Conservation (phyloP, 2,113 vertebrate genomes). For the Tauraco erythrolophus region DNA sequence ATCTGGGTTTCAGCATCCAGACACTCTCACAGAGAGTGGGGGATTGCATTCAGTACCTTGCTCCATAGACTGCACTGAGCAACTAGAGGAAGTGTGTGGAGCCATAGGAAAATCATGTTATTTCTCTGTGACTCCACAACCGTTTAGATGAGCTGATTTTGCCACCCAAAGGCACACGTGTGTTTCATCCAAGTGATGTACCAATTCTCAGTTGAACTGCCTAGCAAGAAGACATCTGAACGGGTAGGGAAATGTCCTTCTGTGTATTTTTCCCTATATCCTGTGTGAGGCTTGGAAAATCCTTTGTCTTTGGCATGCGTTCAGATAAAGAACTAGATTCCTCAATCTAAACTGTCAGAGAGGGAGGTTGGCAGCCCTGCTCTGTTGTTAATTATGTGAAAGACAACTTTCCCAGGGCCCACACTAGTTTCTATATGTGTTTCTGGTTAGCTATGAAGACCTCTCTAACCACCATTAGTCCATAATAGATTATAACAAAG, state of each 20-base stretch:
- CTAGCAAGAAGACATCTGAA: background rate
- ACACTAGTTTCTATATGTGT: background rate
- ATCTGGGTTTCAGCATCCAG: background rate
- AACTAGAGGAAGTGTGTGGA: background rate
- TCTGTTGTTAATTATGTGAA: background rate
- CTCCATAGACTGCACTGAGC: background rate
- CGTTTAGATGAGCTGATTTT: background rate
- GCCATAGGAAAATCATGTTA: background rate
- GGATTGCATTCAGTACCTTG: background rate
- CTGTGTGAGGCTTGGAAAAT: background rate
- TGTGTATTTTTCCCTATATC: background rate
- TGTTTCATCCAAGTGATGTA: background rate
- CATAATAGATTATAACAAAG: background rate
- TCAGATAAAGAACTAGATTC: background rate
- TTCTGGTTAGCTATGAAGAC: background rate
- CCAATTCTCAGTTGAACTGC: background rate
- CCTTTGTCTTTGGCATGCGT: background rate
- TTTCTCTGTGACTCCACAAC: background rate
- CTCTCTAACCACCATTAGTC: background rate
- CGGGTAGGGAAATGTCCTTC: background rate
- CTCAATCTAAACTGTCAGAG: background rate
- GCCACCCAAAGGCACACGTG: background rate
- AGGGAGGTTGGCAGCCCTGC: background rate
- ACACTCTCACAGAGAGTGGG: fast-evolving
- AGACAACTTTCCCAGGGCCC: background rate